Evolutionary conservation across 2,797 vertebrate genomes (phyloP).

Genomic region (Ptychadena robeensis): DNA sequence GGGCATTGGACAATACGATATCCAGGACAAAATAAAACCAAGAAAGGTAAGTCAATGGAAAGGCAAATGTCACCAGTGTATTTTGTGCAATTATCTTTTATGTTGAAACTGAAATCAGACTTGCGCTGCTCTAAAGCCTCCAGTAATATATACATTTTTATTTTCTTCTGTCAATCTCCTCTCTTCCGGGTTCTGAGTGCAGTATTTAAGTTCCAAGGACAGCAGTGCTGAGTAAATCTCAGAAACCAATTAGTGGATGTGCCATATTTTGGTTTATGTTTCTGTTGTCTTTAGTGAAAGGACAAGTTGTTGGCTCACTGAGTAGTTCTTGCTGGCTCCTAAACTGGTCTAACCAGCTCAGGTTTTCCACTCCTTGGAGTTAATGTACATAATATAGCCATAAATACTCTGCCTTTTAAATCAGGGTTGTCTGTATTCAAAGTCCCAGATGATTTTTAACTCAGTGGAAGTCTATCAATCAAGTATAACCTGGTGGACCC

Average conservation of each 20-base stretch:
- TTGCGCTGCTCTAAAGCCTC: no score
- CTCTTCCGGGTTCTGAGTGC: not conserved
- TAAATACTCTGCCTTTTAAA: not conserved
- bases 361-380: not conserved
- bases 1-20: slow-evolving; percentile 95
- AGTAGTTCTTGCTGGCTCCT: not conserved
- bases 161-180: not conserved
- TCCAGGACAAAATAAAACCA: slow-evolving; percentile 96
- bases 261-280: not conserved
- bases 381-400: not conserved
- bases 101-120: no score
- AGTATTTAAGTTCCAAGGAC: not conserved
- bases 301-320: not conserved
- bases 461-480: no score
- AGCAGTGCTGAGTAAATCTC: not conserved
- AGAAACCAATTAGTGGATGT: not conserved
- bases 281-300: not conserved
- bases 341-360: not conserved
- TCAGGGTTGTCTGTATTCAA: not conserved
- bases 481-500: no score
- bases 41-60: slow-evolving; percentile 82
- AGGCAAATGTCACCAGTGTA: not conserved
- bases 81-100: not conserved
- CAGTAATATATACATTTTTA: not conserved
- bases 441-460: no score